Conservation (phyloP, 2,888 invertebrate species). For the Amorpha juglandis region DNA sequence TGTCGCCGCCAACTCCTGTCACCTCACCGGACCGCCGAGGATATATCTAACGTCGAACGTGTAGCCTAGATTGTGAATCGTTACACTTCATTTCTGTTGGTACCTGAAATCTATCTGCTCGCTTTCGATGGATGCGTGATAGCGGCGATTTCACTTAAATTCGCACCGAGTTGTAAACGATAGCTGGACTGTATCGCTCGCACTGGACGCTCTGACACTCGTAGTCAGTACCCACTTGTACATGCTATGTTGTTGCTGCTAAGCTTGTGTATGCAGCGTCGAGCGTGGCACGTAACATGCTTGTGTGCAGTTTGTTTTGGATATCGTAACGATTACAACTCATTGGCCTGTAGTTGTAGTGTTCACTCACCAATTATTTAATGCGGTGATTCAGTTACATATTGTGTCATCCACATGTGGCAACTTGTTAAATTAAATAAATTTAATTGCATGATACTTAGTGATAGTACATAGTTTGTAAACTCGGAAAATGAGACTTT, state of each 20-base stretch:
- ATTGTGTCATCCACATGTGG: slow-evolving; percentile 8
- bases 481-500: slow-evolving; percentile 50
- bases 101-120: slow-evolving; percentile 43
- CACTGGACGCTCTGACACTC: neutral
- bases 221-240: neutral
- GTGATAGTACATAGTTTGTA: slow-evolving; percentile 66
- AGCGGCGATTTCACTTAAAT: slow-evolving; percentile 15
- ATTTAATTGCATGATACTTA: slow-evolving; percentile 66
- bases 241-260: too few species aligned
- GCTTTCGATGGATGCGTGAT: slow-evolving; percentile 37
- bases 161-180: neutral
- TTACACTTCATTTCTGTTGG: slow-evolving; percentile 44
- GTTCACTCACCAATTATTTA: slow-evolving; percentile 48
- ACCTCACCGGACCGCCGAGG: slow-evolving; percentile 34
- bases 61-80: slow-evolving; percentile 14
- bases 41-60: slow-evolving; percentile 6
- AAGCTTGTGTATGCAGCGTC: neutral
- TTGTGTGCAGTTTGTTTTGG: slow-evolving; percentile 51
- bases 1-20: slow-evolving; percentile 42
- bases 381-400: slow-evolving; percentile 39
- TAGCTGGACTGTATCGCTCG: neutral
- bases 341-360: slow-evolving; percentile 56
- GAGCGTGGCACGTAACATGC: slow-evolving; percentile 45
- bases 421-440: slow-evolving; percentile 10
- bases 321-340: slow-evolving; percentile 49